Evolutionary conservation across 2,113 vertebrate genomes (phyloP), one percentile per base, ranked within the genome.

Genomic region (Macquaria australasica): DNA sequence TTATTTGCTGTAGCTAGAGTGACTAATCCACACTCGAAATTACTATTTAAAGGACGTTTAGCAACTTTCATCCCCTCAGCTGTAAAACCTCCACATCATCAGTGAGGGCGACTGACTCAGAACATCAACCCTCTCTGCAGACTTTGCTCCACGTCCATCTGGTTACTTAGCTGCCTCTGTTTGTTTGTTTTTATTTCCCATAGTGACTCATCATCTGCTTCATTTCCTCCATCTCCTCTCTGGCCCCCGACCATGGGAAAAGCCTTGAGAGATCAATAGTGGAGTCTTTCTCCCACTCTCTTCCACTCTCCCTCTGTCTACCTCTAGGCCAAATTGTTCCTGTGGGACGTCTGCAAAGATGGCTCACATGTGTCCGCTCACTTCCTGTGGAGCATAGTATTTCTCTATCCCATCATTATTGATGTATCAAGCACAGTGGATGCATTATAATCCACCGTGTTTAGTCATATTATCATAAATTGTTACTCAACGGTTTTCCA

Each of bases 151-250:
- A 77, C 62, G 28, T 83, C 88, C 92, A 93, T 93, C 88, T 87
- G 91, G 91, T 93, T 92, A 77, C 94, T 88, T 90, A 83, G 86
- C 84, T 82, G 88, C 85, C 82, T 85, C 73, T 84, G 81, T 91
- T 95, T 93, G 90, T 90, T 91, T 92, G 81, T 86, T 92, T 89
- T 88, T 71, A 78, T 91, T 83, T 89, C 89, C 94, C 89, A 90
- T 7, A 21, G 81, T 89, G 93, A 92, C 82, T 92, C 87, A 77
- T 92, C 87, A 82, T 91, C 79, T 86, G 63, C 73, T 83, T 88
- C 90, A 92, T 79, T 94, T 88, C 91, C 88, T 94, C 85, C 83
- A 53, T 83, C 84, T 89, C 81, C 84, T 81, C 84, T 51, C 73
- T 94, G 93, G 90, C 83, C 79, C 20, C 58, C 7, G 43, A 80